These are phyloP conservation scores for Cichladusa arquata DNA, from an alignment of 2,113 vertebrate species.

Conservation along the genomic window DNA sequence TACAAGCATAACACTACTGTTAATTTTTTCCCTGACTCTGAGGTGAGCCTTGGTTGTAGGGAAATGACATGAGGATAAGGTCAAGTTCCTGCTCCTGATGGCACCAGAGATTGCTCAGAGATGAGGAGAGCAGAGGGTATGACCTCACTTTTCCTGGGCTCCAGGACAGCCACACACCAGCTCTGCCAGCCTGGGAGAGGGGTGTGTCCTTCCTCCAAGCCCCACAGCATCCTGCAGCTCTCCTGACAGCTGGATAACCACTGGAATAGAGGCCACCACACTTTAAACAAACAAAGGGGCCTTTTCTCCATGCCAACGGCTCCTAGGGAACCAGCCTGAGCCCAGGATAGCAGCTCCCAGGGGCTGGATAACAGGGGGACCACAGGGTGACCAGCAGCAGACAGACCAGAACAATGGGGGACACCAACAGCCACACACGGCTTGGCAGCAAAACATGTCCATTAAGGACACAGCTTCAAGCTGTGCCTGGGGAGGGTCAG, in stretches of 20 bases:
- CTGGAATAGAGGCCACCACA: not conserved
- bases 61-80: not conserved
- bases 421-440: not conserved
- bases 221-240: not conserved
- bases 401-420: not conserved
- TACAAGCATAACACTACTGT: not conserved
- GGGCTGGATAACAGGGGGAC: not conserved
- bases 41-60: not conserved
- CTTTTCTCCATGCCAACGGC: not conserved
- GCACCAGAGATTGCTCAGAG: not conserved
- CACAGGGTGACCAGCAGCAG: not conserved
- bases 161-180: accelerated
- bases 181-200: not conserved
- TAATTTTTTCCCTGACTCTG: not conserved
- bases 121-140: not conserved
- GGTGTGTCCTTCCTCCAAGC: not conserved
- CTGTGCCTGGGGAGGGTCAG: not conserved
- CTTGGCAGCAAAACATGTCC: not conserved
- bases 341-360: not conserved
- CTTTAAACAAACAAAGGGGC: not conserved
- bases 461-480: not conserved
- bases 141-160: not conserved
- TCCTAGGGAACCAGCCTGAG: accelerated
- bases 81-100: accelerated
- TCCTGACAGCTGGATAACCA: not conserved